These are phyloP conservation scores for Macrocentrus cingulum DNA, from an alignment of 1,140 invertebrate genomes.

Conservation along the genomic window DNA sequence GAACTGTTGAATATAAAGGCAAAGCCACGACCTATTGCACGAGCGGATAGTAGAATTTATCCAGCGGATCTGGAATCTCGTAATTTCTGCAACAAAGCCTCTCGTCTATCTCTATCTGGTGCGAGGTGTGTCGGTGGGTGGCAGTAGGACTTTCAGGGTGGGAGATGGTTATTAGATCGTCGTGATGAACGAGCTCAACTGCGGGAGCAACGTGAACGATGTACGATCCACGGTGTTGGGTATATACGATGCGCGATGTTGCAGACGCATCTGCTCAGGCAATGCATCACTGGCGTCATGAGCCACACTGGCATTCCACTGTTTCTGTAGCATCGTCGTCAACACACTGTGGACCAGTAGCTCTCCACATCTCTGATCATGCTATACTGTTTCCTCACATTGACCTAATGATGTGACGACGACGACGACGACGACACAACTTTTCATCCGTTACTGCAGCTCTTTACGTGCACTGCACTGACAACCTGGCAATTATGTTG, in stretches of 20 bases:
- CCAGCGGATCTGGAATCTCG: constrained; percentile 35
- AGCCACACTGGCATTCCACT: neutral
- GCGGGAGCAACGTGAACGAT: constrained; percentile 29
- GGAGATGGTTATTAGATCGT: constrained; percentile 41
- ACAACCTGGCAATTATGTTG: too few species aligned
- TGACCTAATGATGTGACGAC: too few species aligned
- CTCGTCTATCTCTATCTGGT: constrained; percentile 35
- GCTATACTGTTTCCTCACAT: too few species aligned
- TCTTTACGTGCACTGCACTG: too few species aligned
- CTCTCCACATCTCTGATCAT: too few species aligned
- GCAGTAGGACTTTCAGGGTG: constrained; percentile 15
- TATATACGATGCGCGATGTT: constrained; percentile 14
- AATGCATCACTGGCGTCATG: constrained; percentile 23
- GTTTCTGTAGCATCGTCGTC: neutral
- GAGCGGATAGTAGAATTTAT: too few species aligned
- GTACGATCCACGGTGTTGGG: constrained; percentile 18
- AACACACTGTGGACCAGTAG: too few species aligned
- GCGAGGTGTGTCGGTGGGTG: constrained; percentile 23
- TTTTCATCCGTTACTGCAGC: too few species aligned
- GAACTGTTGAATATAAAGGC: too few species aligned
- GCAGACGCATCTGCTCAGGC: constrained; percentile 12
- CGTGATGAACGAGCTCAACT: constrained; percentile 44
- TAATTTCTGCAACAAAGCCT: constrained; percentile 47
- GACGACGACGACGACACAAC: too few species aligned
- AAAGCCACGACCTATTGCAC: too few species aligned